Conservation (phyloP, 37 sponge, comb jelly and placozoan species). For the Beroe forskalii region DNA sequence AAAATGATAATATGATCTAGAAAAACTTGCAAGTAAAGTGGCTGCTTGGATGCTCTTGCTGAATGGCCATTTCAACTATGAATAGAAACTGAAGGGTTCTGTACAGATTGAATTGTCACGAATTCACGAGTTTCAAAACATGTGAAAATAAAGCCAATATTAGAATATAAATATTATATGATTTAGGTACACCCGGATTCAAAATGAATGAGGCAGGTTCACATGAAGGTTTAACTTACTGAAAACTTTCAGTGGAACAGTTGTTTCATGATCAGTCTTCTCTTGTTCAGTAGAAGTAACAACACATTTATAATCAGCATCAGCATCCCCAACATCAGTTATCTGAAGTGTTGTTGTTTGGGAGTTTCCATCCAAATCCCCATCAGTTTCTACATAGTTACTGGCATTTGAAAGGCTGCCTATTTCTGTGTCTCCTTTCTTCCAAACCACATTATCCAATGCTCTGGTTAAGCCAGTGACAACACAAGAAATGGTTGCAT, state of each 20-base stretch:
- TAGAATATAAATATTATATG: no score
- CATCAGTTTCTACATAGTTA: background rate
- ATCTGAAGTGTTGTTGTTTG: background rate
- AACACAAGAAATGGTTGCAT: background rate
- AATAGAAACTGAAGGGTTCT: no score
- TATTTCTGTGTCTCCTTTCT: background rate
- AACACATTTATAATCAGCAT: background rate
- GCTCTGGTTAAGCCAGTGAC: background rate
- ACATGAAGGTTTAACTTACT: no score
- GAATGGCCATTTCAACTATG: no score
- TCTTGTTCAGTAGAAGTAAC: background rate
- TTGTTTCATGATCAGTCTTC: background rate
- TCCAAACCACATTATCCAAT: background rate
- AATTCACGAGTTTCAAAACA: no score
- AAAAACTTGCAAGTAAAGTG: no score
- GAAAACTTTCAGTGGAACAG: background rate
- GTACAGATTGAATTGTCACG: no score
- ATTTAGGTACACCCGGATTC: no score
- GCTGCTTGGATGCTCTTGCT: no score
- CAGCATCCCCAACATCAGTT: background rate
- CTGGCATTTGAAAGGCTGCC: background rate
- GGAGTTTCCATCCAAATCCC: background rate
- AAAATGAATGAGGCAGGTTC: no score
- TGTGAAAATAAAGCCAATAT: no score
- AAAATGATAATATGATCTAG: no score